These are phyloP conservation scores for Melinaea marsaeus DNA, from an alignment of 2,888 invertebrate species.

Conservation along the genomic window DNA sequence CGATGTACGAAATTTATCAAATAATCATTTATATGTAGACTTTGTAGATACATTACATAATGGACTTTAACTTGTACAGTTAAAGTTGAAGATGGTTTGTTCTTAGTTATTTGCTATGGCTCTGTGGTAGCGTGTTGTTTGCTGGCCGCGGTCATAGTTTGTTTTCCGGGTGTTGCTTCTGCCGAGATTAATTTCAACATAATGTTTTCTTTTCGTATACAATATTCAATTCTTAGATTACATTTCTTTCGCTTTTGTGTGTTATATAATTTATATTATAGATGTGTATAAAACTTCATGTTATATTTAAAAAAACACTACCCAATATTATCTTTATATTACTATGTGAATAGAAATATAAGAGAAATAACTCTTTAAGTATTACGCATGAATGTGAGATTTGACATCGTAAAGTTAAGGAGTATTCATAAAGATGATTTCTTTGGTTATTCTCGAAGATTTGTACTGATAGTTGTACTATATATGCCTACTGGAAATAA, in stretches of 20 bases:
- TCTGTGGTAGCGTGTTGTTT: constrained; percentile 23
- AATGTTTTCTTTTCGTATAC: constrained; percentile 32
- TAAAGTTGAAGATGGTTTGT: constrained; percentile 11
- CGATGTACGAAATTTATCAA: constrained; percentile 5
- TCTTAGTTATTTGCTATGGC: constrained; percentile 13
- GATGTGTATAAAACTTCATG: too few species aligned
- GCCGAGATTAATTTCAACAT: constrained; percentile 33
- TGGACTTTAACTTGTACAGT: constrained; percentile 6
- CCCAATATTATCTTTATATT: too few species aligned
- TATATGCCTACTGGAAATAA: too few species aligned
- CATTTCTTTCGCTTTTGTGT: constrained; percentile 19
- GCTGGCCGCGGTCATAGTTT: constrained; percentile 13
- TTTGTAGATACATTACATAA: background rate
- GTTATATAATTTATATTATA: too few species aligned
- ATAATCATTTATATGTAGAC: constrained; percentile 3
- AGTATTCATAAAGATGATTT: too few species aligned
- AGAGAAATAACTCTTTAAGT: too few species aligned
- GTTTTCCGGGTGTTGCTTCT: constrained; percentile 24
- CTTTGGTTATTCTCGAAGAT: too few species aligned
- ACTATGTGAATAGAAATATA: too few species aligned
- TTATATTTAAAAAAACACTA: too few species aligned
- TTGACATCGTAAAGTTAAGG: too few species aligned
- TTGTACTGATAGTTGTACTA: too few species aligned
- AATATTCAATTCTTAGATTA: constrained; percentile 28
- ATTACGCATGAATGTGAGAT: too few species aligned